Base-by-base conservation (phyloP, 2,888 invertebrate genomes). In the Pammene fasciana region DNA sequence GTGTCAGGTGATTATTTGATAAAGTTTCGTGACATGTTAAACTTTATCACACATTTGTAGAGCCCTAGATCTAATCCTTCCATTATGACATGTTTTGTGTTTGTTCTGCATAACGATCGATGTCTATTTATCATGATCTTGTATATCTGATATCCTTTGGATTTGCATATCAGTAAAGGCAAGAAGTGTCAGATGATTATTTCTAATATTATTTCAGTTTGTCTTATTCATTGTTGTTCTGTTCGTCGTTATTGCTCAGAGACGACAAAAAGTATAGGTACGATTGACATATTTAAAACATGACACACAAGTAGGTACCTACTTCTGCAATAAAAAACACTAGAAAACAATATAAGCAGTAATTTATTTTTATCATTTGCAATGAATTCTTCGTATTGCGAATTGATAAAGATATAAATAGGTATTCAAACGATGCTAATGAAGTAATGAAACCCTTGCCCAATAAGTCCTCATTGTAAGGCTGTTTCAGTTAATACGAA, bases 371-470 rank as follows among this genome's bases (percentile, higher is more conserved):
- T 60, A 65, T 60, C 16, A 16, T 52, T 59, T 52, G 10, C 9
- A 54, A 70, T 70, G 46, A 65, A 55, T 68, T 65, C 65, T 60
- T 10, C 26, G 59, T 60, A 55, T 41, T 34, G 16, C 41, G 54
- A 16, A 48, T 46, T 41, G 46, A 56, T 46, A 26, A 26, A 26
- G 26, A 26, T 26, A 4, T 26, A 26, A 6, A 52, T 41, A 43
- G 5, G 9, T 11, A 52, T 16, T 61, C 26, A 26, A 26, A 26
- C 26, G 26, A 26, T 26, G 26, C 26, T 38, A 61, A 61, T 50
- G 14, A 13, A 50, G 8, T 38, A 61, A 61, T 50, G 14, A 13
- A 50, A 13, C 16, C 38, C 50, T 50, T 38, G 36, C 8, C 16
- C 14, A 48, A 18, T 38, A 50, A 13, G 48, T 50, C 8, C 61